These are phyloP conservation scores for Chymomyza caudatula DNA, from an alignment of 2,888 invertebrate species.

Conservation along the genomic window DNA sequence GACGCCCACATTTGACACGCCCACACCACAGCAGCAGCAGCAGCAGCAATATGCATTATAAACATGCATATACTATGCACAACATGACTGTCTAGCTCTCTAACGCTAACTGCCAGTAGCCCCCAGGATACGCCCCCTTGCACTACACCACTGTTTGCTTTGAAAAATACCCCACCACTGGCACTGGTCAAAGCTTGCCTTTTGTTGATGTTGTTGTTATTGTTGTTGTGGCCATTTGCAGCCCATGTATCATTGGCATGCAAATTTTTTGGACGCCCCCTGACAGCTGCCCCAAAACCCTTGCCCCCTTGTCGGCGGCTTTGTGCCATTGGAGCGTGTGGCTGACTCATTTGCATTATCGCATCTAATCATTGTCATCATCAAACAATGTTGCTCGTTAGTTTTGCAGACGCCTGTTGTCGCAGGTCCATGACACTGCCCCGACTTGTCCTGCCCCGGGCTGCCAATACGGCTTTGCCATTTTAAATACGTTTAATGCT, in stretches of 20 bases:
- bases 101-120: background rate
- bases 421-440: background rate
- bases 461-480: background rate
- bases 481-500: slow-evolving; percentile 21
- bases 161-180: slow-evolving; percentile 25
- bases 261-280: slow-evolving; percentile 44
- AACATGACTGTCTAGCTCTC: background rate
- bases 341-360: slow-evolving; percentile 72
- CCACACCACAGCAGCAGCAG: slow-evolving; percentile 22
- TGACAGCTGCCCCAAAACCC: no score
- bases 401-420: slow-evolving; percentile 29
- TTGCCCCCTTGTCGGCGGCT: slow-evolving; percentile 8
- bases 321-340: background rate
- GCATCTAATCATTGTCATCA: slow-evolving; percentile 72
- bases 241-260: slow-evolving; percentile 60
- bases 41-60: slow-evolving; percentile 39
- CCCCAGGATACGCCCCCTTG: background rate
- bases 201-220: slow-evolving; percentile 9
- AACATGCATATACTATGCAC: slow-evolving; percentile 31
- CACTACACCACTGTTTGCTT: slow-evolving; percentile 5
- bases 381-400: slow-evolving; percentile 72
- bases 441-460: background rate
- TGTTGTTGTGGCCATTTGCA: slow-evolving; percentile 16
- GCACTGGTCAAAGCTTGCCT: no score
- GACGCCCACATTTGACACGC: slow-evolving; percentile 63